phyloP scores from a whole-genome alignment of 2,113 vertebrate genomes.

The Centrocercus urophasianus region DNA sequence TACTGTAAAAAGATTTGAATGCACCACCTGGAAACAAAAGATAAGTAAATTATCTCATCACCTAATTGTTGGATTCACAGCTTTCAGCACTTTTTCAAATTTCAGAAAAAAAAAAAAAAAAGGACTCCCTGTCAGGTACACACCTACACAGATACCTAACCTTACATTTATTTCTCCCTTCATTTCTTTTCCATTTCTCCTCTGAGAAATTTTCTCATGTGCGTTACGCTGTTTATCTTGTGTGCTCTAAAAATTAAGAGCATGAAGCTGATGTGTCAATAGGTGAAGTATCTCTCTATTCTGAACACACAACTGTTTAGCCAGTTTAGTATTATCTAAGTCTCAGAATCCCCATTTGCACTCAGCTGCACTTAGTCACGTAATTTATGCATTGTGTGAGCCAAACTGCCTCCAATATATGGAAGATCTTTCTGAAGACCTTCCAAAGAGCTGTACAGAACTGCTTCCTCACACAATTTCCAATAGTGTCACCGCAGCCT shows the following conservation, averaged over 20 bases:
- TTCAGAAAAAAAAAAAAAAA: neutral
- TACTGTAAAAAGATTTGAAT: neutral
- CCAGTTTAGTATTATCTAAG: neutral
- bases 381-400: neutral
- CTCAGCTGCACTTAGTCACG: neutral
- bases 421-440: neutral
- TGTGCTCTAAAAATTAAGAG: neutral
- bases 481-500: neutral
- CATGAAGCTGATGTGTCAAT: neutral
- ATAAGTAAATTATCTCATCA: neutral
- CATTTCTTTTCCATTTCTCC: neutral
- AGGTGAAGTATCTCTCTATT: neutral
- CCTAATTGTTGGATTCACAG: neutral
- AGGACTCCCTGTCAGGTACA: accelerated
- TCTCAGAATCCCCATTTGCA: neutral
- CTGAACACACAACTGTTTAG: neutral
- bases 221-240: neutral
- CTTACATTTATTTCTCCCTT: neutral
- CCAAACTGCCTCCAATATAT: neutral
- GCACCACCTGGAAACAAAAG: neutral
- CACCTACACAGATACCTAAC: neutral
- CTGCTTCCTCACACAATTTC: neutral
- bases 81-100: neutral
- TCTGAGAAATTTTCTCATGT: neutral
- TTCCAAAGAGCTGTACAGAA: neutral